A percentile compares a stretch with the other conserved stretches of the same genome.
These are phyloP conservation scores for Casuarius casuarius DNA, from an alignment of 2,113 vertebrate species.

Conservation along the genomic window DNA sequence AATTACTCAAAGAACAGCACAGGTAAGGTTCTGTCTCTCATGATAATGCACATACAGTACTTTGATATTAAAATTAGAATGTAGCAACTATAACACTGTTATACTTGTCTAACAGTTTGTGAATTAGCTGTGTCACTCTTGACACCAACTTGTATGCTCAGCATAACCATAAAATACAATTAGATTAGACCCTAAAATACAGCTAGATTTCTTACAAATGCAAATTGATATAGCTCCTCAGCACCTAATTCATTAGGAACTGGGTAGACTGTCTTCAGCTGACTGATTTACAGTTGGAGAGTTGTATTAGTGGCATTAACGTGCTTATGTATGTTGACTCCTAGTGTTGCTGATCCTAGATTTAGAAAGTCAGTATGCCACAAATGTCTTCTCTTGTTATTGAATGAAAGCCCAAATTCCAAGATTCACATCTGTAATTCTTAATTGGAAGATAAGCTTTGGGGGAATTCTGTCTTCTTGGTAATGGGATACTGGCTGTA, in stretches of 20 bases:
- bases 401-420: not conserved
- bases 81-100: not conserved
- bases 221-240: not conserved
- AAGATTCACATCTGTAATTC: not conserved
- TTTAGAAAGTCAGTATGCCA: not conserved
- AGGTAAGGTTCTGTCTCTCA: constrained; percentile 80
- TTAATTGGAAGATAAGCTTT: not conserved
- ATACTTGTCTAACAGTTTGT: not conserved
- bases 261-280: not conserved
- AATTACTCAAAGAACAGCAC: constrained; percentile 83
- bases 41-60: not conserved
- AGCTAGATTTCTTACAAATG: not conserved
- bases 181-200: not conserved
- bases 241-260: not conserved
- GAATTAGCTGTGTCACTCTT: not conserved
- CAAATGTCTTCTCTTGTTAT: not conserved
- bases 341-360: not conserved
- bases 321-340: not conserved
- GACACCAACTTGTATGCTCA: not conserved
- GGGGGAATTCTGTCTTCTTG: not conserved
- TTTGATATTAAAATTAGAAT: not conserved
- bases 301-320: not conserved
- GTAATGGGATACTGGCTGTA: not conserved
- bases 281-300: not conserved
- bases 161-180: not conserved